Conservation (phyloP, 2,888 invertebrate species). For the Gandaritis pyraliata region DNA sequence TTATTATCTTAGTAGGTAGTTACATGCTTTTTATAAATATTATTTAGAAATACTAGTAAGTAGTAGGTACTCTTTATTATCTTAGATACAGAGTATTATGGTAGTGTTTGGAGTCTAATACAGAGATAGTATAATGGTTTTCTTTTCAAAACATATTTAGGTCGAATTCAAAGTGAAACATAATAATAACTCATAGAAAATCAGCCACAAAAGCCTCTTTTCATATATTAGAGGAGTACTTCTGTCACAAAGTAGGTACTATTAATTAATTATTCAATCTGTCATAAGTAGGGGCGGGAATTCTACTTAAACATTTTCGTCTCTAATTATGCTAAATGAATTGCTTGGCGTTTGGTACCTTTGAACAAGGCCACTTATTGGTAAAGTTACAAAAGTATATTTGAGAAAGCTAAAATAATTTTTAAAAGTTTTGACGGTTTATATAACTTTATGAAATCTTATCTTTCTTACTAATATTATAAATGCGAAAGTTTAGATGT, state of each 20-base stretch:
- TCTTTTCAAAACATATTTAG: too few species aligned
- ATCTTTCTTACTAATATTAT: too few species aligned
- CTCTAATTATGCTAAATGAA: slow-evolving; percentile 48
- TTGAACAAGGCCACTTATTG: slow-evolving; percentile 12
- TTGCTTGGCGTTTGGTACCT: slow-evolving; percentile 22
- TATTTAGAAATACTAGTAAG: too few species aligned
- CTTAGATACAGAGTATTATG: too few species aligned
- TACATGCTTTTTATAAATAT: too few species aligned
- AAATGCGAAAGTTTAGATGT: too few species aligned
- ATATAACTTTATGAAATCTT: too few species aligned
- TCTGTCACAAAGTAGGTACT: slow-evolving; percentile 10
- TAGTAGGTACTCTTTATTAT: too few species aligned
- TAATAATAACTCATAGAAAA: neutral
- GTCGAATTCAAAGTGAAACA: neutral
- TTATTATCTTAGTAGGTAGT: too few species aligned
- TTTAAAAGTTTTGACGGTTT: neutral
- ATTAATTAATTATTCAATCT: slow-evolving; percentile 51
- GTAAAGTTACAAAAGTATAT: slow-evolving; percentile 14
- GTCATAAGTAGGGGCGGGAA: slow-evolving; percentile 39
- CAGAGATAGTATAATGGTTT: too few species aligned
- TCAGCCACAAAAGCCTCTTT: slow-evolving; percentile 6
- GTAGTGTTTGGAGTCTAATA: too few species aligned
- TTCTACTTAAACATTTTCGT: slow-evolving; percentile 48
- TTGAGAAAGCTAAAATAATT: neutral
- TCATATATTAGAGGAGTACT: neutral